A percentile compares a stretch with the other conserved stretches of the same genome.
phyloP scores from a whole-genome alignment of 2,113 vertebrate species.

The Zingel zingel region DNA sequence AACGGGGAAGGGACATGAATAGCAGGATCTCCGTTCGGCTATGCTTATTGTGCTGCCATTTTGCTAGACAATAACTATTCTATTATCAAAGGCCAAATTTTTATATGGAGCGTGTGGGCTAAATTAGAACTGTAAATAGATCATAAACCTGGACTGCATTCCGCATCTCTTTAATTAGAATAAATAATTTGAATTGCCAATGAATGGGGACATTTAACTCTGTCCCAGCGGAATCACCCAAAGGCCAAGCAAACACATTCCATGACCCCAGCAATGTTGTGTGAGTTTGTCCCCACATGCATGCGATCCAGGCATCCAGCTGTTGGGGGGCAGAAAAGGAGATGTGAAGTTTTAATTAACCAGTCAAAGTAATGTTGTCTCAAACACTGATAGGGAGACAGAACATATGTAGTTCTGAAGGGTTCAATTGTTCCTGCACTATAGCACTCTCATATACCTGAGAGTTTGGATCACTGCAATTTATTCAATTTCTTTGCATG shows the following conservation, averaged over 20 bases:
- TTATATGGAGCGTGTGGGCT: constrained; percentile 22
- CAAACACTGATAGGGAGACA: neutral
- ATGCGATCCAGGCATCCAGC: constrained; percentile 15
- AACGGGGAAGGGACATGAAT: neutral
- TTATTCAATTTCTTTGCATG: neutral
- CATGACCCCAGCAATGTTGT: constrained; percentile 37
- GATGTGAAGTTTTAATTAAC: constrained; percentile 43
- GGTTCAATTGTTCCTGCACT: neutral
- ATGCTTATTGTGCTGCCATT: constrained; percentile 38
- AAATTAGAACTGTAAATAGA: constrained; percentile 66
- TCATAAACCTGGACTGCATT: constrained; percentile 40
- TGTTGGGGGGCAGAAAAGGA: neutral
- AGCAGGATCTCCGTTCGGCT: constrained; percentile 8
- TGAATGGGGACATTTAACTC: constrained; percentile 67
- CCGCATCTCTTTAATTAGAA: constrained; percentile 61
- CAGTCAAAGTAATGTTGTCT: neutral
- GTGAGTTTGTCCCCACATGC: constrained; percentile 10
- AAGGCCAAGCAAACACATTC: constrained; percentile 67
- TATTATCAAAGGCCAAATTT: constrained; percentile 46
- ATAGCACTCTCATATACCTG: rapidly evolving
- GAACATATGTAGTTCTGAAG: neutral
- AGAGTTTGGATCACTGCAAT: neutral
- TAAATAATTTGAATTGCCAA: constrained; percentile 53
- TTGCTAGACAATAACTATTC: constrained; percentile 50
- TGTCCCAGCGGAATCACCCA: constrained; percentile 60